These are phyloP conservation scores for Nomada lathburiana DNA, from an alignment of 2,888 invertebrate species.

Conservation along the genomic window DNA sequence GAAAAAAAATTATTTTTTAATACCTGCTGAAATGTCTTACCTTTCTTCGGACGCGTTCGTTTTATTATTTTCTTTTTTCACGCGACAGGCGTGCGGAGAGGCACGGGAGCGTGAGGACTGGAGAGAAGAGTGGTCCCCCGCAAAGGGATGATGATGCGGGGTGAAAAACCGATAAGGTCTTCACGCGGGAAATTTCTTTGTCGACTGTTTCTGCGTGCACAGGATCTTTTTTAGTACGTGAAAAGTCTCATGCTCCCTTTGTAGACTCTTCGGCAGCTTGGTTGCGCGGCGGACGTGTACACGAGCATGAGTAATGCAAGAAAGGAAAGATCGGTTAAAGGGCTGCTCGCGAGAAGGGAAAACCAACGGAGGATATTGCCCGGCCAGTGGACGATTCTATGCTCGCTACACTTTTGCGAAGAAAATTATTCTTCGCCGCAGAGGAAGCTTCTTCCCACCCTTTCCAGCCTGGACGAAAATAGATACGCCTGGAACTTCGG, in stretches of 20 bases:
- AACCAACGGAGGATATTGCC: constrained; percentile 52
- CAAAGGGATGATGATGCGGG: constrained; percentile 59
- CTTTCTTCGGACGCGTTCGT: constrained; percentile 40
- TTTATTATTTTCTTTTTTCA: constrained; percentile 22
- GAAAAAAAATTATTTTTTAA: constrained; percentile 57
- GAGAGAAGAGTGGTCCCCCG: constrained; percentile 36
- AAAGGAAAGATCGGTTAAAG: constrained; percentile 49
- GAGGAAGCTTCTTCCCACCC: constrained; percentile 32
- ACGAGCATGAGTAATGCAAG: constrained; percentile 63
- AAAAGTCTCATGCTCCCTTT: constrained; percentile 47
- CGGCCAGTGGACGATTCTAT: constrained; percentile 39
- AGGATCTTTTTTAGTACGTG: constrained; percentile 62
- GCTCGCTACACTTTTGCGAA: constrained; percentile 32
- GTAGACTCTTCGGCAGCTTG: constrained; percentile 29
- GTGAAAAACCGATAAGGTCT: constrained; percentile 64
- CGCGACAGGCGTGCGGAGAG: constrained; percentile 32
- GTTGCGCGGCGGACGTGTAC: constrained; percentile 48
- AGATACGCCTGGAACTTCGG: constrained; percentile 18
- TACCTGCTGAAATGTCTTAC: constrained; percentile 60
- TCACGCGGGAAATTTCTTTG: constrained; percentile 52
- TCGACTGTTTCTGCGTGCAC: constrained; percentile 57
- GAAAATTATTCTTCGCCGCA: constrained; percentile 52
- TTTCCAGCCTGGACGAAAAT: constrained; percentile 15
- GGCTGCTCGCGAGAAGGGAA: constrained; percentile 41
- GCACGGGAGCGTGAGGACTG: constrained; percentile 58